Evolutionary conservation across 2,888 invertebrate species (phyloP).

Genomic region (Oscheius myriophilus): DNA sequence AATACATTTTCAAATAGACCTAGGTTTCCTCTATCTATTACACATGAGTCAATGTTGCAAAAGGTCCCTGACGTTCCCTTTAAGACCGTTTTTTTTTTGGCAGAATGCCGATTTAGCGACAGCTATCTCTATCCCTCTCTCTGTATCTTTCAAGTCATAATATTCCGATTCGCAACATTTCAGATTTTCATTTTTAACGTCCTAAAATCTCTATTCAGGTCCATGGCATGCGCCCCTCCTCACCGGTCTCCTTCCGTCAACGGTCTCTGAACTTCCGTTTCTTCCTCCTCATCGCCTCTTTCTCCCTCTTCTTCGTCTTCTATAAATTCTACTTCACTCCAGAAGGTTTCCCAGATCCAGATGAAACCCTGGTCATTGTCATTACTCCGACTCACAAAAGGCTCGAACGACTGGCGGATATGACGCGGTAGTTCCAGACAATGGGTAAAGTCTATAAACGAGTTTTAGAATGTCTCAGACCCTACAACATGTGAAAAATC

Average conservation of each 20-base stretch:
- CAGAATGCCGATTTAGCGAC: too few species aligned
- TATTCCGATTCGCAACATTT: too few species aligned
- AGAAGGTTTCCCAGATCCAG: not conserved
- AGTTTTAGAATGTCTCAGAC: slow-evolving; percentile 58
- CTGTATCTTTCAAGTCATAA: too few species aligned
- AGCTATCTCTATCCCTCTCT: too few species aligned
- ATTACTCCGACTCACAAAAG: slow-evolving; percentile 64
- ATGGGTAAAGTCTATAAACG: not conserved
- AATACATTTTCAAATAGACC: too few species aligned
- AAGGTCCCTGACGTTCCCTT: too few species aligned
- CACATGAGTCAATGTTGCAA: too few species aligned
- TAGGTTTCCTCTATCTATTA: too few species aligned
- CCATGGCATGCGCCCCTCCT: slow-evolving; percentile 27
- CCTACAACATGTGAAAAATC: slow-evolving; percentile 51
- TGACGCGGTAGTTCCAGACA: slow-evolving; percentile 53
- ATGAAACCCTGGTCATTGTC: slow-evolving; percentile 27
- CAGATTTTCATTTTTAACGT: too few species aligned
- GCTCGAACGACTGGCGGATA: slow-evolving; percentile 61
- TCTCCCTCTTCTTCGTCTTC: not conserved
- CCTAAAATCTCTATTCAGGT: not conserved
- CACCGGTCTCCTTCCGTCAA: slow-evolving; percentile 1
- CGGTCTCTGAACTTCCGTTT: not conserved
- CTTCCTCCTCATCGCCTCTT: slow-evolving; percentile 6
- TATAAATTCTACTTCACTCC: not conserved
- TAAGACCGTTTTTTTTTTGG: too few species aligned